Evolutionary conservation across 2,888 invertebrate species (phyloP), one percentile per base, ranked within the genome.

Genomic region (Pharmacophagus antenor): DNA sequence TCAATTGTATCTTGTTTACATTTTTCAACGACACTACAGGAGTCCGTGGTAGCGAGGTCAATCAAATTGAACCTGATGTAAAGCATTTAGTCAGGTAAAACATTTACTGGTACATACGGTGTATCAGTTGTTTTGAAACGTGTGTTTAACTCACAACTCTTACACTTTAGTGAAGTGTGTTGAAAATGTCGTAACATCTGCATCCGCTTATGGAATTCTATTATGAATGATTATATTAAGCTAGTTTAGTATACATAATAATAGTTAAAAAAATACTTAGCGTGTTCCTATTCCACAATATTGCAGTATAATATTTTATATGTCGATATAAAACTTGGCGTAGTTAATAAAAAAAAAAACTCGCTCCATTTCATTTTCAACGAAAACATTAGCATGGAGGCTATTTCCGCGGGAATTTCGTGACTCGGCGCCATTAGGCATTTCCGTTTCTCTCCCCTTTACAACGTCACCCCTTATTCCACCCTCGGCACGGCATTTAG

Each of bases 361-460:
- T 22, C 17, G 23, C 48, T 41, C 15, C 25, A 21, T 37, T 31
- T 47, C 44, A 22, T 55, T 50, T 59, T 59, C 58, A 17, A 54
- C 58, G 58, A 59, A 58, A 53, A 48, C 69, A 75, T 73, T 76
- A 78, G 73, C 74, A 68, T 65, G 69, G 73, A 51, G 68, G 72
- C 78, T 79, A 80, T 80, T 82, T 80, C 79, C 77, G 78, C 75
- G 77, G 67, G 62, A 70, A 61, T 71, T 81, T 83, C 89, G 89
- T 89, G 89, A 85, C 88, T 83, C 62, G 73, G 67, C 66, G 67
- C 85, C 84, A 88, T 89, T 89, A 89, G 75, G 77, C 66, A 74
- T 77, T 81, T 85, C 85, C 86, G 76, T 68, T 64, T 59, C 62
- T 67, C 79, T 70, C 74, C 71, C 71, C 63, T 53, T 62, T 59